phyloP scores from a whole-genome alignment of 2,888 invertebrate species.

The Harmothoe impar region DNA sequence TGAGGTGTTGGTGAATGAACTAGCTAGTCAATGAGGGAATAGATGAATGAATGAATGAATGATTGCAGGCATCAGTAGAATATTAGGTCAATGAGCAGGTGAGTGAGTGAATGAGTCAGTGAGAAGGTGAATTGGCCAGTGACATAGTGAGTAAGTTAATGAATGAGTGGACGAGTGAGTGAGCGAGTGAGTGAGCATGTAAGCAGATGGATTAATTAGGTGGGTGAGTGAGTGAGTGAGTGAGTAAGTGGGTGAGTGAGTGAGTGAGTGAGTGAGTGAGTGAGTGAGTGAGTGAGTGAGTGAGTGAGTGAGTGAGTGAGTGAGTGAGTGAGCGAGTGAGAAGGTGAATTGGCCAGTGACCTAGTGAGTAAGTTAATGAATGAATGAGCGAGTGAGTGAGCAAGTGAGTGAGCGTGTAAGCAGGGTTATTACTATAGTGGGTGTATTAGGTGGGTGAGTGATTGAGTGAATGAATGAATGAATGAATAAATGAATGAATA shows the following conservation, averaged over 20 bases:
- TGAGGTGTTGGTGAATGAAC: too few relatives aligned
- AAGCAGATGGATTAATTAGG: background rate
- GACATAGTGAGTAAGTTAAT: background rate
- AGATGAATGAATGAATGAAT: too few relatives aligned
- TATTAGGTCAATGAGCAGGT: background rate
- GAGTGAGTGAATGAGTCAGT: background rate
- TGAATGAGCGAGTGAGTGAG: too few relatives aligned
- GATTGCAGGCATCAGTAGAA: too few relatives aligned
- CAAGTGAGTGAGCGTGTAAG: too few relatives aligned
- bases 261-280: constrained; percentile 14
- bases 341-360: too few relatives aligned
- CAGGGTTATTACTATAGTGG: too few relatives aligned
- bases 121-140: background rate
- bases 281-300: background rate
- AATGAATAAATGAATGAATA: too few relatives aligned
- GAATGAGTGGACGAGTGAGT: background rate
- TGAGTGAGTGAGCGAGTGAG: background rate
- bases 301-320: background rate
- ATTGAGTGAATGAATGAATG: too few relatives aligned
- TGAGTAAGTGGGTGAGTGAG: background rate
- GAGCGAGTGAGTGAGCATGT: background rate
- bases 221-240: background rate
- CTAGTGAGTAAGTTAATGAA: too few relatives aligned
- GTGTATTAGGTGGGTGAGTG: too few relatives aligned
- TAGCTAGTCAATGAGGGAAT: too few relatives aligned